Percentiles rank a stretch among this genome's conserved stretches.
These are phyloP conservation scores for Nephila pilipes DNA, from an alignment of 1,140 invertebrate species.

Conservation along the genomic window DNA sequence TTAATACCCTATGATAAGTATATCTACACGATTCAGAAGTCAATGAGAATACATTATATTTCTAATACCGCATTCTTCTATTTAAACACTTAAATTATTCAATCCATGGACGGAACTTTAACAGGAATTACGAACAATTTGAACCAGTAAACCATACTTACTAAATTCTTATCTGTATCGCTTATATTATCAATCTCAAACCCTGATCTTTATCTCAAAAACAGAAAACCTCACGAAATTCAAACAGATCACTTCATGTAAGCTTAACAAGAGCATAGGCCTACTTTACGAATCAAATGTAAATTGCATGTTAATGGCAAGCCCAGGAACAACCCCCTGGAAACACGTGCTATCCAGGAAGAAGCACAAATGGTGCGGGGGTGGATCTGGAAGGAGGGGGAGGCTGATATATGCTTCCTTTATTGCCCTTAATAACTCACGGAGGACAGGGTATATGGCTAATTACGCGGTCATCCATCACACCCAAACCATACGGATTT, in stretches of 20 bases:
- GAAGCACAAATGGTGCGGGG: constrained; percentile 30
- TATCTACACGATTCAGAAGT: too few relatives aligned
- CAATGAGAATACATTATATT: too few relatives aligned
- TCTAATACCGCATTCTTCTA: too few relatives aligned
- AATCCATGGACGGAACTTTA: too few relatives aligned
- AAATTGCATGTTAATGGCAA: constrained; percentile 25
- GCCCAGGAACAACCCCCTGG: background rate
- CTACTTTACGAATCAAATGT: background rate
- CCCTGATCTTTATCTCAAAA: too few relatives aligned
- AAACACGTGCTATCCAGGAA: constrained; percentile 12
- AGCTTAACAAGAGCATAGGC: background rate
- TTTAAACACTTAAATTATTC: too few relatives aligned
- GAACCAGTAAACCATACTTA: too few relatives aligned
- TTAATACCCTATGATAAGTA: too few relatives aligned
- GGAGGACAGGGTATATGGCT: constrained; percentile 49
- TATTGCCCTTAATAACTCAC: constrained; percentile 73
- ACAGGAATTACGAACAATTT: too few relatives aligned
- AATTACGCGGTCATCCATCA: constrained; percentile 69
- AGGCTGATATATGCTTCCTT: constrained; percentile 65
- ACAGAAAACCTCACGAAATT: too few relatives aligned
- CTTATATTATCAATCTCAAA: too few relatives aligned
- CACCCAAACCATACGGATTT: constrained; percentile 26
- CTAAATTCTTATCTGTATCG: too few relatives aligned
- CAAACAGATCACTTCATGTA: background rate
- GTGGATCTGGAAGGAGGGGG: background rate